phyloP scores from a whole-genome alignment of 2,113 vertebrate species.

The Galemys pyrenaicus region DNA sequence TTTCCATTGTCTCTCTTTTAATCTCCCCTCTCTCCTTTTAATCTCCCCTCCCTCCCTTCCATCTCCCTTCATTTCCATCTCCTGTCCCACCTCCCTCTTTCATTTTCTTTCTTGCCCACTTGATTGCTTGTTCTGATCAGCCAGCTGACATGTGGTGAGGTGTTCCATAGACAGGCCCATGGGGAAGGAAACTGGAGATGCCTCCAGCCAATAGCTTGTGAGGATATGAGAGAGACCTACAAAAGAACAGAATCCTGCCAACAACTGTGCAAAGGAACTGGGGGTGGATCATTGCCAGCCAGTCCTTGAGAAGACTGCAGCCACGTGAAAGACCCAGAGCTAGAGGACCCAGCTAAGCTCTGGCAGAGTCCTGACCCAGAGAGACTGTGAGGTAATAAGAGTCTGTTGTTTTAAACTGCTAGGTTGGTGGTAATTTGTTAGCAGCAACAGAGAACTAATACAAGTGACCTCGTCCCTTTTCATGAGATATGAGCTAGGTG shows the following conservation, averaged over 20 bases:
- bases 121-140: neutral
- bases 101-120: neutral
- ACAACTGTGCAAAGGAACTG: neutral
- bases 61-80: neutral
- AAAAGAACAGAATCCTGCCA: neutral
- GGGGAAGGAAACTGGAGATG: neutral
- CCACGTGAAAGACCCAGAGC: neutral
- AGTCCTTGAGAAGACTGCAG: neutral
- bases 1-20: neutral
- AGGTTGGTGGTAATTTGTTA: neutral
- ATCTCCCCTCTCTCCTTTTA: neutral
- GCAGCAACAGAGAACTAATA: neutral
- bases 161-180: neutral
- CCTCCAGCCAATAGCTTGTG: neutral
- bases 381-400: neutral
- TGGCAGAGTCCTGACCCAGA: neutral
- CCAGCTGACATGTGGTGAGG: neutral
- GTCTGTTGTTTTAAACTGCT: neutral
- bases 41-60: neutral
- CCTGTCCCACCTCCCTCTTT: neutral
- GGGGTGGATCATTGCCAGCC: neutral
- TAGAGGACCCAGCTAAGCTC: neutral
- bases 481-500: neutral
- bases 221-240: neutral
- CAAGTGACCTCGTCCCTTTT: neutral